A percentile compares a stretch with the other conserved stretches of the same genome.
Evolutionary conservation across 2,113 vertebrate genomes (phyloP).

Genomic region (Callipepla squamata): DNA sequence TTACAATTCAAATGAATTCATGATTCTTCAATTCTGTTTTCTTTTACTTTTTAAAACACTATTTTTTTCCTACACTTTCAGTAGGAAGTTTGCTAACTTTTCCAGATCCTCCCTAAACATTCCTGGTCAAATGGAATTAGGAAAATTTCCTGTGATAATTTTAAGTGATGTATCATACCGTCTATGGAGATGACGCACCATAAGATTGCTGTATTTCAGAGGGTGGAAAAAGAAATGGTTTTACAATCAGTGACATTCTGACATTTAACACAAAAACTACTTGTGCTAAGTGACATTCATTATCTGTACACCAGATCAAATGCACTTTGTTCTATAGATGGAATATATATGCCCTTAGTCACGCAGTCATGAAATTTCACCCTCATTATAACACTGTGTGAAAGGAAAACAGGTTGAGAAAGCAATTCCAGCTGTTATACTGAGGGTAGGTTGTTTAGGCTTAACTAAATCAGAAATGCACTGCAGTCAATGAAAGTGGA

Average conservation of each 20-base stretch:
- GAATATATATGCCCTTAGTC: neutral
- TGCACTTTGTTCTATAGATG: conserved; percentile 16
- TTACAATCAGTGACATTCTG: neutral
- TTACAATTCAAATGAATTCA: too few relatives aligned
- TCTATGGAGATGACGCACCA: neutral
- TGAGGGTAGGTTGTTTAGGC: neutral
- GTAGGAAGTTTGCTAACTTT: conserved; percentile 12
- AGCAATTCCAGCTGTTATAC: neutral
- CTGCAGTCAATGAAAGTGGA: neutral
- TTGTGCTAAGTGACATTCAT: neutral
- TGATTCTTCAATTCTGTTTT: neutral
- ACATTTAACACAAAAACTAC: conserved; percentile 17
- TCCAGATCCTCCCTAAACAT: neutral
- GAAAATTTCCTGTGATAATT: neutral
- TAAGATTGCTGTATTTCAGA: conserved; percentile 33
- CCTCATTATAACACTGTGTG: neutral
- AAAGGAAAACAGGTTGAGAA: neutral
- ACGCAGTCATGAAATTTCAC: conserved; percentile 7
- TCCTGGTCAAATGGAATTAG: neutral
- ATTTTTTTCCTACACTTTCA: neutral
- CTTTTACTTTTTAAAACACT: neutral
- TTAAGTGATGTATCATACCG: neutral
- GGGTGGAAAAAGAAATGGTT: conserved; percentile 24
- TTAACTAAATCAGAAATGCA: neutral
- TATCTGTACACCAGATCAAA: conserved; percentile 39